phyloP scores from a whole-genome alignment of 2,797 vertebrate genomes.

The Coregonus suidteri region DNA sequence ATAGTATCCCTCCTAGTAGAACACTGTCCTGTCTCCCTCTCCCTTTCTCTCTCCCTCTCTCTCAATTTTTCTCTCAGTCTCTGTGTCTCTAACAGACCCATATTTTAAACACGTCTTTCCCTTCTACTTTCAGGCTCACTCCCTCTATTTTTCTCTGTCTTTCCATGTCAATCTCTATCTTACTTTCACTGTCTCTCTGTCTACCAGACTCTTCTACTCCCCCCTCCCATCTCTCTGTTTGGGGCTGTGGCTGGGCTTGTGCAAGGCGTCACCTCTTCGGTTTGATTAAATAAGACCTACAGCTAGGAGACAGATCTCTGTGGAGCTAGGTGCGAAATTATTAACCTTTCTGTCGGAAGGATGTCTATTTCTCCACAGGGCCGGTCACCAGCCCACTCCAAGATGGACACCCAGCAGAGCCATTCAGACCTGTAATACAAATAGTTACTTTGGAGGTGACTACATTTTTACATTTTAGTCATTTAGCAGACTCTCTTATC shows the following conservation, averaged over 20 bases:
- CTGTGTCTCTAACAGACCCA: background rate
- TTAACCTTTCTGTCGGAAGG: conserved; percentile 73
- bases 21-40: conserved; percentile 8
- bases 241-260: background rate
- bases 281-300: conserved; percentile 72
- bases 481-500: too few species aligned
- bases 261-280: conserved; percentile 47
- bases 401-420: conserved; percentile 44
- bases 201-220: background rate
- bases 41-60: background rate
- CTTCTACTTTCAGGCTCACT: background rate
- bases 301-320: conserved; percentile 54
- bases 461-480: too few species aligned
- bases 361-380: conserved; percentile 61
- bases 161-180: background rate
- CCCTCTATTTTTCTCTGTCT: background rate
- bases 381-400: conserved; percentile 41
- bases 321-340: conserved; percentile 67
- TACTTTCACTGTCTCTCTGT: background rate
- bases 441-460: too few species aligned
- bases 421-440: too few species aligned
- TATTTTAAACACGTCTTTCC: background rate
- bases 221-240: background rate
- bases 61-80: background rate
- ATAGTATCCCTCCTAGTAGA: conserved; percentile 32